These are phyloP conservation scores for Ganaspis brasiliensis DNA, from an alignment of 2,888 invertebrate species.

Conservation along the genomic window DNA sequence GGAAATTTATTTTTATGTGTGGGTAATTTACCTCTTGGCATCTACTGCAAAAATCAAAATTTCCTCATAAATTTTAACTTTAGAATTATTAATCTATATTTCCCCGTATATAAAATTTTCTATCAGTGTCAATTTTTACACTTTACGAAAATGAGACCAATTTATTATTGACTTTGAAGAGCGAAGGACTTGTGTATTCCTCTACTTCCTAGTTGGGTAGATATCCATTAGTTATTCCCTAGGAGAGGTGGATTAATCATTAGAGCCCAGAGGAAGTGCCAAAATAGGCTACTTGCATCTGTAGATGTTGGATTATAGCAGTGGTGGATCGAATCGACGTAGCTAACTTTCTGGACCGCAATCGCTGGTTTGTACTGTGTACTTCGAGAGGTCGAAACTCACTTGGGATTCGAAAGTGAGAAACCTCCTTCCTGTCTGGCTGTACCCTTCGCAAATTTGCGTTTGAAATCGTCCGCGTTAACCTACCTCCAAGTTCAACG, in stretches of 20 bases:
- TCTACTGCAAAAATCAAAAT: no score
- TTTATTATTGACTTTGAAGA: neutral
- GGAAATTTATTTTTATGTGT: no score
- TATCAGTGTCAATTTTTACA: no score
- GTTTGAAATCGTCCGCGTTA: constrained; percentile 72
- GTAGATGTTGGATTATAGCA: constrained; percentile 69
- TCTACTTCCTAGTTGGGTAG: constrained; percentile 44
- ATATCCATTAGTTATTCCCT: constrained; percentile 56
- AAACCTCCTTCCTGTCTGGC: constrained; percentile 64
- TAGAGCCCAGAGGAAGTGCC: constrained; percentile 59
- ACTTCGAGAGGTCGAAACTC: constrained; percentile 65
- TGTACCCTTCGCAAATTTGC: constrained; percentile 71
- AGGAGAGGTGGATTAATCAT: constrained; percentile 62
- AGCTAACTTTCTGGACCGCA: constrained; percentile 74
- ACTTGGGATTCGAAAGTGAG: constrained; percentile 67
- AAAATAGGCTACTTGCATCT: constrained; percentile 58
- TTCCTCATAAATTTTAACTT: no score
- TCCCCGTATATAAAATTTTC: no score
- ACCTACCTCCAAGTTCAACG: constrained; percentile 52
- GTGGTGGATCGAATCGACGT: constrained; percentile 67
- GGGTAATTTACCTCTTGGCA: no score
- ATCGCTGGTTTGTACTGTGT: constrained; percentile 60
- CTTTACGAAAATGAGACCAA: neutral
- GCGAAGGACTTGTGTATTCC: neutral
- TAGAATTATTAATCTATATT: no score